phyloP scores from a whole-genome alignment of 2,888 invertebrate genomes.

The Caenorhabditis drosophilae region DNA sequence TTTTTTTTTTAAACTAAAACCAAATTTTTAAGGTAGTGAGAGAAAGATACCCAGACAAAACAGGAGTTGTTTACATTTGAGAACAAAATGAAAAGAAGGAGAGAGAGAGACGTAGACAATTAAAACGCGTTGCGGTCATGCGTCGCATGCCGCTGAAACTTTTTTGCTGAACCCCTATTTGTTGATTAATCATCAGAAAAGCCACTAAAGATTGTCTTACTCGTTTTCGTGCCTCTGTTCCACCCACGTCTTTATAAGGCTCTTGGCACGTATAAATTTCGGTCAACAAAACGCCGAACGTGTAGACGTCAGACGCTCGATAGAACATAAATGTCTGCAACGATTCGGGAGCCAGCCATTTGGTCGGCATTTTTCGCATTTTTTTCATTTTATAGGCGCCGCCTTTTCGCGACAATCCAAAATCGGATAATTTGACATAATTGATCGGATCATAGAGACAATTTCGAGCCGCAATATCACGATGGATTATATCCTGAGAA shows the following conservation, averaged over 20 bases:
- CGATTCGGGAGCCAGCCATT: constrained; percentile 41
- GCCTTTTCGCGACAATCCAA: constrained; percentile 42
- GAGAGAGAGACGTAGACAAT: too few relatives aligned
- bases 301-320: constrained; percentile 30
- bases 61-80: too few relatives aligned
- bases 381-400: constrained; percentile 25
- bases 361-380: constrained; percentile 31
- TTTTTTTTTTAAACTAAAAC: too few relatives aligned
- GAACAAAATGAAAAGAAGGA: too few relatives aligned
- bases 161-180: too few relatives aligned
- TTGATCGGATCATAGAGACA: constrained; percentile 44
- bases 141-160: too few relatives aligned
- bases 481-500: constrained; percentile 39
- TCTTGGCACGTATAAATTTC: constrained; percentile 37
- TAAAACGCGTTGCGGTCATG: too few relatives aligned
- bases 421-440: constrained; percentile 46
- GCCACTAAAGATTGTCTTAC: too few relatives aligned
- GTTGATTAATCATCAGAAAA: too few relatives aligned
- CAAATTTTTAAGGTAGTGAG: too few relatives aligned
- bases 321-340: constrained; percentile 25
- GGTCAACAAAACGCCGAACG: constrained; percentile 23
- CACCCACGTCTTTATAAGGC: constrained; percentile 12
- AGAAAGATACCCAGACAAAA: too few relatives aligned
- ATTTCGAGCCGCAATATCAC: constrained; percentile 49
- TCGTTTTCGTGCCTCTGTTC: constrained; percentile 12